Percentiles rank a stretch among this genome's conserved stretches.
Conservation (phyloP, 2,113 vertebrate species). For the Cathartes aura region DNA sequence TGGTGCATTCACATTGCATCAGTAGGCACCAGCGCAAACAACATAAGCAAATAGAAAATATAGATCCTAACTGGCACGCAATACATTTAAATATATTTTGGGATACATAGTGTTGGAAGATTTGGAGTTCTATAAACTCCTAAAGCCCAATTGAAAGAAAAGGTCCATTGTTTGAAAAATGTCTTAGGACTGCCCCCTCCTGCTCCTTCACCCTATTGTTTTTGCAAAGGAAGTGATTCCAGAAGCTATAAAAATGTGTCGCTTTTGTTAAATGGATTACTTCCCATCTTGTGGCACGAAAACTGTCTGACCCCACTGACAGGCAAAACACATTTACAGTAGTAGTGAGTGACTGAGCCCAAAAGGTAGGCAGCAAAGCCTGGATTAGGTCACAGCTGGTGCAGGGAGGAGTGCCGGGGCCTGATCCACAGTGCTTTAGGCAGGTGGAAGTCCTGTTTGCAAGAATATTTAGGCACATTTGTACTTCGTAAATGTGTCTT, state of each 20-base stretch:
- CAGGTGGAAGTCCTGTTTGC: neutral
- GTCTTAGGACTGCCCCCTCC: neutral
- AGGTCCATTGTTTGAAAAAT: neutral
- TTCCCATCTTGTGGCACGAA: neutral
- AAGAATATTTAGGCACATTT: neutral
- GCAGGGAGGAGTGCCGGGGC: rapidly evolving
- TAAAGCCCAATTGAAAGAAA: neutral
- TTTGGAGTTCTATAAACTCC: neutral
- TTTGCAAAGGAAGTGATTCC: constrained; percentile 28
- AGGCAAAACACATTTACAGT: neutral
- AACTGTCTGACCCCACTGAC: neutral
- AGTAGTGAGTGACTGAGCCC: neutral
- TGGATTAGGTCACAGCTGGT: neutral
- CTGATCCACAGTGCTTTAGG: neutral
- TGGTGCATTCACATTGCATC: neutral
- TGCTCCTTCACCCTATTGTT: neutral
- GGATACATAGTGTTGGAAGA: neutral
- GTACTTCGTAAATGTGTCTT: neutral
- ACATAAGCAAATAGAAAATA: neutral
- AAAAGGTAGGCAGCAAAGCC: neutral
- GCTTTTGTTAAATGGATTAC: constrained; percentile 2
- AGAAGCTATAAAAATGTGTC: neutral
- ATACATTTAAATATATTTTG: neutral
- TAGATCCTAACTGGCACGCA: neutral
- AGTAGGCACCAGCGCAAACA: neutral